Base-by-base conservation (phyloP, 92 coral and sea anemone genomes). In the Heteractis magnifica region DNA sequence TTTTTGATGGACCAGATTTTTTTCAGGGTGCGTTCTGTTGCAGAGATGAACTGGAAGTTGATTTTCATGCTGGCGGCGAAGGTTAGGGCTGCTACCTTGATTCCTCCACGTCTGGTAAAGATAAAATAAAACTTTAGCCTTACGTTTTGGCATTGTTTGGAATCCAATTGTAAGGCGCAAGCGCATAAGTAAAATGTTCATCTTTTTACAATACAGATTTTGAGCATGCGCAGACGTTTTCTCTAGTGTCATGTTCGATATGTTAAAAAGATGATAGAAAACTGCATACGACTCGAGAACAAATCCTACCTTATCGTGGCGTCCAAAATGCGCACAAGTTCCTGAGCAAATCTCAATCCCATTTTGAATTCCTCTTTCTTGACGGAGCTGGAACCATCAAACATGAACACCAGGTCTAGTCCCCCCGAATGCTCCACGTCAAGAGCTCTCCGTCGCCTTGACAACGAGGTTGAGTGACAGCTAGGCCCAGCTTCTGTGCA, bases 301-400 rank as follows among this genome's bases (percentile, higher is more conserved):
- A 9, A 71, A 71, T 65, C 82, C 59, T 80, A 85, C 88, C 79
- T 74, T 52, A 80, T 51, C 5, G 91, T 84, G 23, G 81, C 88
- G 52, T 77, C 88, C 26, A 88, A 68, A 11, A 87, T 87, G 4
- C 90, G 77, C n/a, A 92, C 72, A 6, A 92, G 88, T 51, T 85
- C 91, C 34, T 85, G 88, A 51, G 95, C 95, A 78, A 92, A 92
- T 56, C 87, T 86, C 56, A 92, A 82, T 6, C 95, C 95, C 79
- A 90, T 81, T 64, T 70, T 79, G 56, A 84, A 92, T 26, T 90
- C 92, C 3, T 79, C 82, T 65, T 83, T 77, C 6, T 84, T 72
- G 14, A 92, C 84, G 11, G 91, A 86, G 70, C 81, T 72, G 6
- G 95, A 92, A 34, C 87, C 93, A 78, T 92, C 95, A 21, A 92